Base-by-base conservation (phyloP, 2,888 invertebrate species). In the Drosophila picticornis region DNA sequence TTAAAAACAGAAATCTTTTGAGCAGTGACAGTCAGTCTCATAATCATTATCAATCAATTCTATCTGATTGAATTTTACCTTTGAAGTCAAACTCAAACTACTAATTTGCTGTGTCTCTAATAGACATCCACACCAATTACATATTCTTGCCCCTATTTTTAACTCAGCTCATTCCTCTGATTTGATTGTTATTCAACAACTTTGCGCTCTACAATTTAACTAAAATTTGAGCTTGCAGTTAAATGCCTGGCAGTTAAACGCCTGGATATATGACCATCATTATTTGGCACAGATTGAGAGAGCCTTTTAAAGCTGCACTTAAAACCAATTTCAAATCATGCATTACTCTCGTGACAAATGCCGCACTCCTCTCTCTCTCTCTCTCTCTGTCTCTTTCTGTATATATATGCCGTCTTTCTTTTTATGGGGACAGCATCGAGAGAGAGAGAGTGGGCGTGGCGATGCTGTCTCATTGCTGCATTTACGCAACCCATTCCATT, bases 401-500 rank as follows among this genome's bases (percentile, higher is more conserved):
- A 16, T 46, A 46, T 16, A 2, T 25, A 46, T 16, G 4, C 25
- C 16, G 25, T 25, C 25, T 10, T 11, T n/a, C 40, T 25, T 46
- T 46, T 38, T 60, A 36, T 50, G 67, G 60, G 10, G 67, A 63
- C 51, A 63, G 36, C 59, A 34, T 40, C 60, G 32, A 72, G 80
- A 79, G 66, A 22, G 16, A 5, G 1, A 19, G 72, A 63, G 74
- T 77, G 77, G 85, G 85, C 88, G 88, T 85, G 88, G 72, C 85
- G 78, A 72, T 81, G 34, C 13, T 34, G 75, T 72, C 64, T 67
- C 80, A 80, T 71, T 73, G 75, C 87, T 66, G 85, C 88, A 88
- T 83, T 83, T 84, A 75, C 83, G 81, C 69, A 71, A 76, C 67
- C 86, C 84, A 76, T 78, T 57, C 72, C 81, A 75, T 87, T 87